These are phyloP conservation scores for Silurus asotus DNA, from an alignment of 2,113 vertebrate genomes.

Conservation along the genomic window DNA sequence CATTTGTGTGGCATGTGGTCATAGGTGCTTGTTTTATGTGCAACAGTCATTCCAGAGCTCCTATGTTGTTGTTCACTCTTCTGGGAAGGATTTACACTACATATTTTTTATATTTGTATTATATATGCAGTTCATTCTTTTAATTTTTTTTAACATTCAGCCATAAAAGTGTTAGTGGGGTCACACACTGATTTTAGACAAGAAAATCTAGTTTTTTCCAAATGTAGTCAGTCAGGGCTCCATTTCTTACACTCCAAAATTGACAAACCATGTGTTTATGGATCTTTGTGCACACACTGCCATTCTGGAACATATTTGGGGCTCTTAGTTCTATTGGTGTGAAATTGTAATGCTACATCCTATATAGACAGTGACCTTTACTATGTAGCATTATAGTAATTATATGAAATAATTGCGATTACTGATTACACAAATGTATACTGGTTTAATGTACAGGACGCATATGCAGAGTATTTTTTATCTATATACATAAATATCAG, in stretches of 20 bases:
- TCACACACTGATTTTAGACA: background rate
- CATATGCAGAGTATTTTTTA: constrained; percentile 3
- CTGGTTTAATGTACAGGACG: background rate
- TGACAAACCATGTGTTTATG: background rate
- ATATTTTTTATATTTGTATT: too few relatives aligned
- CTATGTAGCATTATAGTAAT: too few relatives aligned
- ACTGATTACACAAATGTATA: background rate
- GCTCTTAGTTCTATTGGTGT: background rate
- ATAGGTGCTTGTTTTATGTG: background rate
- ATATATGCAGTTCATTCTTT: too few relatives aligned
- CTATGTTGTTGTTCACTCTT: background rate
- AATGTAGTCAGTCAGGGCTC: background rate
- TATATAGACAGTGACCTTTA: background rate
- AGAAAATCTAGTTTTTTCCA: background rate
- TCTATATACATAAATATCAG: background rate
- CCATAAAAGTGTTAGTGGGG: background rate
- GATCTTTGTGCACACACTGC: background rate
- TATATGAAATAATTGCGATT: too few relatives aligned
- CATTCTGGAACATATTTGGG: background rate
- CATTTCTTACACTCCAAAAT: background rate
- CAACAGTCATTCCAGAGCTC: background rate
- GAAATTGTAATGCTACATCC: background rate
- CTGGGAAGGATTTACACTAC: too few relatives aligned
- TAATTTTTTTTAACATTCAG: too few relatives aligned
- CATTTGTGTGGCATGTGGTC: background rate